phyloP scores from a whole-genome alignment of 1,140 invertebrate genomes.

The Fragariocoptes setiger region DNA sequence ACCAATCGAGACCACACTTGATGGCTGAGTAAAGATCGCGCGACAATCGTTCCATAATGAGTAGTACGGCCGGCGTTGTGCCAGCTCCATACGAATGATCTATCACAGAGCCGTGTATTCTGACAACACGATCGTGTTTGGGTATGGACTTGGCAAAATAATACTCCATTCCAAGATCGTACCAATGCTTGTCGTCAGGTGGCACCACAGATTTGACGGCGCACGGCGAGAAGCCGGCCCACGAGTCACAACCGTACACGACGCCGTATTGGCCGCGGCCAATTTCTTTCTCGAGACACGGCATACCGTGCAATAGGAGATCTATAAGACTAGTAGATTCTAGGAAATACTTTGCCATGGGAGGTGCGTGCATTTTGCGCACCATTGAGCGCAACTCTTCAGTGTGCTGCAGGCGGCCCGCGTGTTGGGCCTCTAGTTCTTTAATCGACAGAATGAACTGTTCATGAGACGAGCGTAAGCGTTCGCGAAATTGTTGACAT shows the following conservation, averaged over 20 bases:
- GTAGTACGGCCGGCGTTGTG: constrained; percentile 34
- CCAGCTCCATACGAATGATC: constrained; percentile 37
- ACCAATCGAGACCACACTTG: constrained; percentile 32
- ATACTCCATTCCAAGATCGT: constrained; percentile 67
- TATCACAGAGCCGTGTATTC: constrained; percentile 44
- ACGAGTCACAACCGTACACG: constrained; percentile 48
- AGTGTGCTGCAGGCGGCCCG: constrained; percentile 37
- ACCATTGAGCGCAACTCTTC: constrained; percentile 37
- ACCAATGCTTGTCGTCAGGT: constrained; percentile 62
- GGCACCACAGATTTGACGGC: constrained; percentile 70
- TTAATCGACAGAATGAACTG: constrained; percentile 30
- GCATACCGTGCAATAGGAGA: constrained; percentile 36
- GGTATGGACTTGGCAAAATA: constrained; percentile 52
- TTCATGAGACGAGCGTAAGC: constrained; percentile 31
- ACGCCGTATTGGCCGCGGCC: constrained; percentile 68
- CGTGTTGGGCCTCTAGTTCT: constrained; percentile 28
- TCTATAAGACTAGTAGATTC: constrained; percentile 55
- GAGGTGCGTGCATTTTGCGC: constrained; percentile 42
- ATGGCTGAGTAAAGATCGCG: constrained; percentile 51
- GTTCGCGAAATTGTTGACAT: constrained; percentile 28
- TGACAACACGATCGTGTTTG: constrained; percentile 45
- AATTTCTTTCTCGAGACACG: constrained; percentile 33
- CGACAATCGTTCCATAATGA: constrained; percentile 34
- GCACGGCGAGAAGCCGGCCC: constrained; percentile 34
- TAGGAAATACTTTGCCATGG: constrained; percentile 42